Evolutionary conservation across 2,797 vertebrate species (phyloP).

Genomic region (Neostethus bicornis): DNA sequence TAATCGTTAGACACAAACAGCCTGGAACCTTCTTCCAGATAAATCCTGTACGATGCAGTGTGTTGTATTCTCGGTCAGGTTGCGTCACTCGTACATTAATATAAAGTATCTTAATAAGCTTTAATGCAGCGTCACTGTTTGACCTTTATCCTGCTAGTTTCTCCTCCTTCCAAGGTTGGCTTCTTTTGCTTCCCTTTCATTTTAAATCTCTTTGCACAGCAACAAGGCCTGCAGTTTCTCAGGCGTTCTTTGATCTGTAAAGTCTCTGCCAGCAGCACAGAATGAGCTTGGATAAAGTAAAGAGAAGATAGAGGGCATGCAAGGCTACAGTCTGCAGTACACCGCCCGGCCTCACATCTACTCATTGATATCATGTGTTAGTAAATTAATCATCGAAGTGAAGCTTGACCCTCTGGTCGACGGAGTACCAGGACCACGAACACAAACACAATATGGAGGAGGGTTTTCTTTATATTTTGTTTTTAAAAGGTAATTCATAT

Average conservation of each 20-base stretch:
- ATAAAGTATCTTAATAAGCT: too few species aligned
- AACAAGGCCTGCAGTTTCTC: conserved; percentile 54
- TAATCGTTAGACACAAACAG: too few species aligned
- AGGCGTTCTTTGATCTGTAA: conserved; percentile 48
- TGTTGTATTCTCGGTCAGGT: too few species aligned
- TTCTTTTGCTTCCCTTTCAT: conserved; percentile 22
- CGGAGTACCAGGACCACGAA: too few species aligned
- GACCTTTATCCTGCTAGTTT: conserved; percentile 7
- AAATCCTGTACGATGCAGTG: too few species aligned
- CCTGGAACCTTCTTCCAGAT: too few species aligned
- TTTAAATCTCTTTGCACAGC: conserved; percentile 41
- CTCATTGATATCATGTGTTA: conserved; percentile 19
- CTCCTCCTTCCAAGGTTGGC: conserved; percentile 9
- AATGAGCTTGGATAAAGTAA: conserved; percentile 12
- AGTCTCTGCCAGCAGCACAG: conserved; percentile 50
- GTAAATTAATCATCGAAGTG: too few species aligned
- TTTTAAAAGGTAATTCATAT: too few species aligned
- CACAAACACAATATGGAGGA: too few species aligned
- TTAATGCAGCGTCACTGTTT: neutral
- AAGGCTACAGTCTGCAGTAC: conserved; percentile 7
- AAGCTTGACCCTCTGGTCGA: too few species aligned
- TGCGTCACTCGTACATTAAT: too few species aligned
- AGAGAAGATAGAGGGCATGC: conserved; percentile 17
- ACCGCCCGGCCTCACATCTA: conserved; percentile 32
- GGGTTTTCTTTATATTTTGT: too few species aligned